Conservation (phyloP, 2,797 vertebrate species). For the Tragelaphus oryx region DNA sequence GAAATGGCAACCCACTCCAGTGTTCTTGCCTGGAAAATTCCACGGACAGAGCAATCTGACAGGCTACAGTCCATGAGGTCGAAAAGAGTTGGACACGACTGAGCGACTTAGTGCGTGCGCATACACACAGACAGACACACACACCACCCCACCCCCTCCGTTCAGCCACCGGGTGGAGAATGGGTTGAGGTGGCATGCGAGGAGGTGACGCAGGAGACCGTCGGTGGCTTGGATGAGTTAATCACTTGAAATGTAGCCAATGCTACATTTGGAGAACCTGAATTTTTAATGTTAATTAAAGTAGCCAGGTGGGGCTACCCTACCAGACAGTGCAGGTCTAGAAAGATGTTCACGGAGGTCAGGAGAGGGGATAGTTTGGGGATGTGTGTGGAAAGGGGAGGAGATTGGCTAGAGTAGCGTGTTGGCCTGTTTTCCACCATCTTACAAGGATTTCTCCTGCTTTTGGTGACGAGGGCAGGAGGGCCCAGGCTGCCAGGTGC, state of each 20-base stretch:
- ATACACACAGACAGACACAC: neutral
- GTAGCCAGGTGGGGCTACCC: neutral
- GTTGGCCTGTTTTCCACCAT: neutral
- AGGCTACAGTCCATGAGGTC: neutral
- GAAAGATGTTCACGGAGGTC: neutral
- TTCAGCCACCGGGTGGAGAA: neutral
- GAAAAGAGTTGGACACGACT: neutral
- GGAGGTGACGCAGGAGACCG: neutral
- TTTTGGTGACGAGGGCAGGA: neutral
- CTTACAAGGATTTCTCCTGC: neutral
- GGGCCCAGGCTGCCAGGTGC: accelerated
- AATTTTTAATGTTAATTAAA: neutral
- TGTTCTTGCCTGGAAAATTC: neutral
- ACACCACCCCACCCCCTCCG: neutral
- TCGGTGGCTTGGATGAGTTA: neutral
- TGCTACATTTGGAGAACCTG: neutral
- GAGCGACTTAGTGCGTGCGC: neutral
- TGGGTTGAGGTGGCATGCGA: neutral
- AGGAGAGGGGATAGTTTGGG: neutral
- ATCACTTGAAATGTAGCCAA: neutral
- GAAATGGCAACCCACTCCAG: neutral
- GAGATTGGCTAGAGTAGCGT: neutral
- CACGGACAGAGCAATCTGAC: neutral
- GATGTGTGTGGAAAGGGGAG: neutral
- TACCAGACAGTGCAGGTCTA: neutral